These are phyloP conservation scores for Leucosticte australis DNA, from an alignment of 2,113 vertebrate species.

Conservation along the genomic window DNA sequence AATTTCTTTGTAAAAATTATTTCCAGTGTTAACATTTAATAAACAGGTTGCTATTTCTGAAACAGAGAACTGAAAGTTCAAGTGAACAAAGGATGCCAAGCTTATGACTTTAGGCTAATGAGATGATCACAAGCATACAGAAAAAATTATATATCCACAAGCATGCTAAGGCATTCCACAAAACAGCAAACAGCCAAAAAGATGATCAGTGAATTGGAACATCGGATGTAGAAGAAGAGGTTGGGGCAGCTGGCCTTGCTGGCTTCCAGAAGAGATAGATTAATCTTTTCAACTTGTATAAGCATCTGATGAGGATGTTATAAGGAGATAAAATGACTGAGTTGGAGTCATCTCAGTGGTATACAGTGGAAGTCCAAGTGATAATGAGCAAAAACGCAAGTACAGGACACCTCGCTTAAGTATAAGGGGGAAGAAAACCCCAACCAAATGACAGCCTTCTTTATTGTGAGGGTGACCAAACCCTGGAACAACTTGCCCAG, in stretches of 20 bases:
- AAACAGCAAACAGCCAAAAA: not conserved
- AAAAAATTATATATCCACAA: not conserved
- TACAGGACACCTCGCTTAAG: not conserved
- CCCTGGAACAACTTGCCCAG: not conserved
- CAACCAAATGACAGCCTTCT: not conserved
- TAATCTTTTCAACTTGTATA: not conserved
- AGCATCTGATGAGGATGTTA: not conserved
- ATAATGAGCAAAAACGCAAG: not conserved
- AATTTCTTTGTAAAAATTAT: not conserved
- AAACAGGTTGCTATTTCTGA: not conserved
- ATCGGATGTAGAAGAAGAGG: fast-evolving
- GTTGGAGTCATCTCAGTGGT: not conserved
- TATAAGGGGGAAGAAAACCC: not conserved
- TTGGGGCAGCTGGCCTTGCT: not conserved
- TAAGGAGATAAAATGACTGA: not conserved
- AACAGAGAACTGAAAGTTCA: not conserved
- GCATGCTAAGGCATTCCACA: not conserved
- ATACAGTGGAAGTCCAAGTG: not conserved
- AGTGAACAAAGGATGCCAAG: not conserved
- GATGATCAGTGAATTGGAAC: not conserved
- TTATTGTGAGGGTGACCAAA: not conserved
- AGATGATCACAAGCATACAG: not conserved
- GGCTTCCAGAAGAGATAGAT: not conserved
- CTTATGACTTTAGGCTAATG: not conserved
- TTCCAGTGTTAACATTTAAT: not conserved